Percentiles rank a stretch among this genome's conserved stretches.
Conservation (phyloP, 2,797 vertebrate genomes). For the Manis pentadactyla region DNA sequence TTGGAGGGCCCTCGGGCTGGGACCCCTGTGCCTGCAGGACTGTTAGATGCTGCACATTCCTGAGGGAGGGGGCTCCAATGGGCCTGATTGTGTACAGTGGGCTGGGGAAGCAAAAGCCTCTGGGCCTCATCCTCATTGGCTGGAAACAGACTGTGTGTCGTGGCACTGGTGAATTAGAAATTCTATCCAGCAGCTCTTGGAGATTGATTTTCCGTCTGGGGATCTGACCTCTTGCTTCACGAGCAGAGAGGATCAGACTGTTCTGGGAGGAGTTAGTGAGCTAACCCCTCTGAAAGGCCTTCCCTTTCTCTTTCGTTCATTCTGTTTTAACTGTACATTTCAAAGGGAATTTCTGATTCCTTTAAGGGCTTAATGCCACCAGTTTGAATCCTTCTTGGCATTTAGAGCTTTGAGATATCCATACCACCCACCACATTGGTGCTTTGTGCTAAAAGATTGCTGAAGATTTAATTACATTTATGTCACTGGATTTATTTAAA, state of each 20-base stretch:
- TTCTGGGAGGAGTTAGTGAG: constrained; percentile 78
- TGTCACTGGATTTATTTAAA: neutral
- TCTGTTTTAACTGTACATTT: constrained; percentile 71
- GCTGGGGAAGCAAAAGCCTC: constrained; percentile 73
- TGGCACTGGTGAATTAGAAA: constrained; percentile 82
- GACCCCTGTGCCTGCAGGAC: neutral
- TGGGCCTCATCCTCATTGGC: constrained; percentile 70
- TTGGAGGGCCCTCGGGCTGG: fast-evolving
- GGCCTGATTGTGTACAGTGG: constrained; percentile 68
- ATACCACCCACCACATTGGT: neutral
- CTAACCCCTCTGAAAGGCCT: constrained; percentile 77
- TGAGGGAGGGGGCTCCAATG: neutral
- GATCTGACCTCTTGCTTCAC: constrained; percentile 86
- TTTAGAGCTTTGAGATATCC: constrained; percentile 34
- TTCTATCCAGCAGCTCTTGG: constrained; percentile 79
- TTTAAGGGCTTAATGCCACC: constrained; percentile 63
- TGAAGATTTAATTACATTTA: constrained; percentile 60
- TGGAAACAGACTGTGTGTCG: neutral
- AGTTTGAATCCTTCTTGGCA: constrained; percentile 23
- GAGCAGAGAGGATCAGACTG: constrained; percentile 83
- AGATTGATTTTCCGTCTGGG: constrained; percentile 86
- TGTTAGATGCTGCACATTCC: neutral
- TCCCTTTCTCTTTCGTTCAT: neutral
- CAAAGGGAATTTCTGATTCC: constrained; percentile 73
- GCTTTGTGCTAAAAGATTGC: constrained; percentile 47